phyloP scores from a whole-genome alignment of 2,888 invertebrate genomes.

The Ochlodes sylvanus region DNA sequence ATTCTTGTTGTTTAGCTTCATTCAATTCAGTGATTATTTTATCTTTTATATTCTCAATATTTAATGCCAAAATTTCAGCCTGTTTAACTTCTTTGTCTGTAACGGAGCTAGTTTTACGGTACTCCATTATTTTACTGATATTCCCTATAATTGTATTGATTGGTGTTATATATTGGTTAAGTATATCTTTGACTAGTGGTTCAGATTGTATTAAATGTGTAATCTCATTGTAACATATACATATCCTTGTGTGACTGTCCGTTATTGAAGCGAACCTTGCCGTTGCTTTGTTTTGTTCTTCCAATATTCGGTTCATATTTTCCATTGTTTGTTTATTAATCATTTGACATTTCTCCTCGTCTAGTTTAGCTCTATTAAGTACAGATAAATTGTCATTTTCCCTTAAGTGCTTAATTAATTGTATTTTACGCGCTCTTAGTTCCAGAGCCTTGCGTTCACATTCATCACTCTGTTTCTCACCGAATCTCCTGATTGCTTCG shows the following conservation, averaged over 20 bases:
- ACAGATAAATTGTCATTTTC: conserved; percentile 81
- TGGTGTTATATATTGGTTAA: conserved; percentile 70
- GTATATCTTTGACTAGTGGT: conserved; percentile 66
- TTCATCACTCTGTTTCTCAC: conserved; percentile 67
- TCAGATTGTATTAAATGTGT: conserved; percentile 74
- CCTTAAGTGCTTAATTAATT: conserved; percentile 72
- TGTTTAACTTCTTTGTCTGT: conserved; percentile 82
- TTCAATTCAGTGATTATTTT: conserved; percentile 71
- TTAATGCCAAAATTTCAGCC: conserved; percentile 79
- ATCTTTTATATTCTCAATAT: conserved; percentile 76
- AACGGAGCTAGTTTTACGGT: conserved; percentile 70
- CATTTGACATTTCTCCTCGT: conserved; percentile 79
- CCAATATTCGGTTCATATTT: conserved; percentile 78
- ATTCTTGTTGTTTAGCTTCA: conserved; percentile 57
- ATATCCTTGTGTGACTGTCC: conserved; percentile 84
- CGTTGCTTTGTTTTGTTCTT: conserved; percentile 78
- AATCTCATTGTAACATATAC: conserved; percentile 83
- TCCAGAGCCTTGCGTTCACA: conserved; percentile 70
- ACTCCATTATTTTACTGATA: conserved; percentile 75
- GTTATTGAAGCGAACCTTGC: conserved; percentile 82
- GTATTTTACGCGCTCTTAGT: conserved; percentile 66
- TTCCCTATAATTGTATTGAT: conserved; percentile 70
- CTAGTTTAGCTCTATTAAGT: conserved; percentile 70
- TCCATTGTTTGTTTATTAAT: conserved; percentile 72
- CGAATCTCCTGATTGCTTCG: conserved; percentile 63